Base-by-base conservation (phyloP, 2,113 vertebrate species). In the Rhabdornis inornatus region DNA sequence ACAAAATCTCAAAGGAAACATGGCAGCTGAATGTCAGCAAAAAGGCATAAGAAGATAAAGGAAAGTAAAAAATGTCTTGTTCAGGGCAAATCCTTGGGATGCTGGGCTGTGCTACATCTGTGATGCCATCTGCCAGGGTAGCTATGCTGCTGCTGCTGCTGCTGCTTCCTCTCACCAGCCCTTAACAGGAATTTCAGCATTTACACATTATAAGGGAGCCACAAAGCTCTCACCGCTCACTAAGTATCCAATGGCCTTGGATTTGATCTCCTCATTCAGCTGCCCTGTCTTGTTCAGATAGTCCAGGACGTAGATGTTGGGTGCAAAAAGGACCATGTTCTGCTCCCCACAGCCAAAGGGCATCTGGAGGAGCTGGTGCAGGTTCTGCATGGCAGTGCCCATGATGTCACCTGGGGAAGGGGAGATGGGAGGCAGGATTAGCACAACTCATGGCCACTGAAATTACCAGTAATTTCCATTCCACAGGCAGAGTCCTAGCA, bases 331-430 rank as follows among this genome's bases (percentile, higher is more conserved):
- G 23, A 97, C 98, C 98, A 98, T 98, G 92, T 99, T 99, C 97
- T 99, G 99, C 81, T 99, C 99, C 5, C 99, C 99, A 90, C 99
- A 99, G 74, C 99, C 99, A 98, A 98, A 98, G 0, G 99, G 99
- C 98, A 99, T 98, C 92, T 25, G 75, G 65, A 99, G 98, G 64
- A 99, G 98, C 39, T 97, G 97, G 8, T 99, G 97, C 53, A 98
- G 95, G 94, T 99, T 99, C 90, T 98, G 95, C 96, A 99, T 96
- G 52, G 98, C 98, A 11, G 97, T 97, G 52, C 98, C 98, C 94
- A 99, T 89, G 61, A 99, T 96, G 80, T 99, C 99, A 3, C 99
- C 99, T 99, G 95, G 8, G 39, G 42, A 87, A 40, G 14, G 68
- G 27, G 8, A 68, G 52, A 65, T 30, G 53, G 10, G 15, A 19